Conservation (phyloP, 2,888 invertebrate species). For the Amiota mariae region DNA sequence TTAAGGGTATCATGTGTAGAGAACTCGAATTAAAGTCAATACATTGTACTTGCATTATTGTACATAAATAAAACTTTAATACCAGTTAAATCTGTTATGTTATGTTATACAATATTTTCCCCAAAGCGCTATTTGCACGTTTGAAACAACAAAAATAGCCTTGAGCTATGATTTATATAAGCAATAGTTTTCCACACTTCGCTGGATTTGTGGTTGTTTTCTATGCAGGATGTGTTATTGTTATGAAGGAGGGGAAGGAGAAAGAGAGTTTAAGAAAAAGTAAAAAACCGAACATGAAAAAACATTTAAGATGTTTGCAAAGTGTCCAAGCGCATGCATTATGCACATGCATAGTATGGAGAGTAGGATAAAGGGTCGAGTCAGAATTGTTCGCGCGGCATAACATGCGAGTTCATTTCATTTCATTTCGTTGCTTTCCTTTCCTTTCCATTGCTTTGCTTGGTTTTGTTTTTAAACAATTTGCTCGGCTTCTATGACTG, state of each 20-base stretch:
- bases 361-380: background rate
- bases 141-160: slow-evolving; percentile 9
- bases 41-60: background rate
- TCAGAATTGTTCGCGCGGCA: background rate
- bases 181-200: slow-evolving; percentile 25
- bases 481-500: background rate
- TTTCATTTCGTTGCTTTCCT: slow-evolving; percentile 7
- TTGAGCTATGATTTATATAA: slow-evolving; percentile 14
- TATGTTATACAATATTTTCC: background rate
- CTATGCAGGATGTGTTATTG: too few species aligned
- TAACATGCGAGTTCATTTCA: slow-evolving; percentile 7
- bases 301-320: slow-evolving; percentile 25
- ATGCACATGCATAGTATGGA: background rate
- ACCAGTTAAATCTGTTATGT: too few species aligned
- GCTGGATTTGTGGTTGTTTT: background rate
- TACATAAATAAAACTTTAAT: background rate
- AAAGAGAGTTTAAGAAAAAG: background rate
- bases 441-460: background rate
- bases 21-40: too few species aligned
- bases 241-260: background rate
- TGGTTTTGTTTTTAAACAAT: background rate
- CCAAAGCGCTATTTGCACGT: slow-evolving; percentile 8
- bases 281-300: background rate
- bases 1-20: too few species aligned
- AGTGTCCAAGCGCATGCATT: slow-evolving; percentile 25